Evolutionary conservation across 2,797 vertebrate genomes (phyloP).

Genomic region (Gambelia wislizenii): DNA sequence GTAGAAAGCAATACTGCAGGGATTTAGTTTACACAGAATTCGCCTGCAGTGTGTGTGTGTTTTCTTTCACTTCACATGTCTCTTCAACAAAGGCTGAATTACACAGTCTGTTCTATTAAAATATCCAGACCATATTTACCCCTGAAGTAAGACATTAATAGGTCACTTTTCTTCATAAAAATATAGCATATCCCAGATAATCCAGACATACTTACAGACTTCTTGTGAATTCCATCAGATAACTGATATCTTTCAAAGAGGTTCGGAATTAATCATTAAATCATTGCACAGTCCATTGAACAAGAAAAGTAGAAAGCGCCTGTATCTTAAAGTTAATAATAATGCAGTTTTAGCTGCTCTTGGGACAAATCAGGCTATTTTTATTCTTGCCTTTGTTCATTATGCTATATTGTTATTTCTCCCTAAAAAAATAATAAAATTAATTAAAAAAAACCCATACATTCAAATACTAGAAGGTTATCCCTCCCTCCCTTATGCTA

Average conservation of each 20-base stretch:
- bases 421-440: not conserved
- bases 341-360: not conserved
- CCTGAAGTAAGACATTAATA: not conserved
- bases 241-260: not conserved
- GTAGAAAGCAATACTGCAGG: not conserved
- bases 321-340: conserved; percentile 9
- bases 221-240: not conserved
- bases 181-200: not conserved
- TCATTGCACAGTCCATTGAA: not conserved
- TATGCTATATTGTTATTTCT: not conserved
- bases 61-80: rapidly evolving
- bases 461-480: no score
- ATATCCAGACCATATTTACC: not conserved
- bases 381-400: not conserved
- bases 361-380: not conserved
- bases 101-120: not conserved
- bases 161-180: rapidly evolving
- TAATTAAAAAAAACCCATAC: no score
- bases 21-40: not conserved
- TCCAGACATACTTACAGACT: not conserved
- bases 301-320: not conserved
- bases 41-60: rapidly evolving
- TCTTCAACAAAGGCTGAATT: not conserved
- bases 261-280: not conserved
- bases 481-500: no score